Base-by-base conservation (phyloP, 2,888 invertebrate genomes). In the Griposia aprilina region DNA sequence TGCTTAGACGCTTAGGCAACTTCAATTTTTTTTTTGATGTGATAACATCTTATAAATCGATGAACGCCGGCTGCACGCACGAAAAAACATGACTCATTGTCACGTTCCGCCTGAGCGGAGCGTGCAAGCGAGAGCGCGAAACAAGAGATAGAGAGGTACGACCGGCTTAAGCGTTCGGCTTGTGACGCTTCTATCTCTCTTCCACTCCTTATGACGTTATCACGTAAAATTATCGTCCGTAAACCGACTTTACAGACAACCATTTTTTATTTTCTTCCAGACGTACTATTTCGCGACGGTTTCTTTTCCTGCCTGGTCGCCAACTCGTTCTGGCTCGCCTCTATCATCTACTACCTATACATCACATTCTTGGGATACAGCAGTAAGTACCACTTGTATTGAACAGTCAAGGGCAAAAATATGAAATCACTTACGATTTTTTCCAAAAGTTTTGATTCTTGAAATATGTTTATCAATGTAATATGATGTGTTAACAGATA, bases 291-390 rank as follows among this genome's bases (percentile, higher is more conserved):
- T 88, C 97, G 98, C 86, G 97, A 98, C 63, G 98, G 98, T 93
- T 98, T 99, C 92, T 94, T 99, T 45, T 98, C 99, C 0, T 97
- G 98, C 84, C 97, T 99, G 67, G 96, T 99, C 86, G 99, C 99
- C 70, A 99, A 99, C 95, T 98, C 99, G 0, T 98, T 99, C 90
- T 99, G 99, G 99, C 97, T 99, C 76, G 97, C 99, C 57, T 99
- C 99, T 10, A 97, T 98, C 82, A 97, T 98, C 80, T 99, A 99
- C 96, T 99, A 99, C 93, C 97, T 99, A 84, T 99, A 99, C 94
- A 99, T 99, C 90, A 99, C 99, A 57, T 99, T 99, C 95, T 97
- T 99, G 80, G 99, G 99, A 87, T 99, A 99, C 93, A 99, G 98
- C 94, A 98, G 98, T 98, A 92, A 98, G 98, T 97, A 74, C 41